A percentile compares a stretch with the other conserved stretches of the same genome.
Conservation (phyloP, 2,113 vertebrate genomes). For the Gobiocypris rarus region DNA sequence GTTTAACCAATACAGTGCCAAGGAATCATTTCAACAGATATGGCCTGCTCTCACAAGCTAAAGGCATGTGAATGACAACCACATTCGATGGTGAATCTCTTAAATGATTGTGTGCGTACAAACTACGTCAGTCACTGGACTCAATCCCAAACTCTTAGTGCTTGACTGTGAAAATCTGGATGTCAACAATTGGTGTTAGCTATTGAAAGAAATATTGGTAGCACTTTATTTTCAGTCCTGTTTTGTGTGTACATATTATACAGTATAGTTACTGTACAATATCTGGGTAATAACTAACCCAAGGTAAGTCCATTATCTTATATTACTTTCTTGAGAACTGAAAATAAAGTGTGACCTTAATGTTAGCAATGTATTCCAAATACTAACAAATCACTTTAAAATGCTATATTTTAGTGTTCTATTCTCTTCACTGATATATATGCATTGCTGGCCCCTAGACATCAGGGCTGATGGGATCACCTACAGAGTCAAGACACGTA, state of each 20-base stretch:
- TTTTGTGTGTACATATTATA: not conserved
- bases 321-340: too few species aligned
- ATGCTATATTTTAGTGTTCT: not conserved
- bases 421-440: not conserved
- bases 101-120: not conserved
- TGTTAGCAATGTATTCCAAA: not conserved
- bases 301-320: too few species aligned
- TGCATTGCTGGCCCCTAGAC: not conserved
- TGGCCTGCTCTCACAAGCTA: not conserved
- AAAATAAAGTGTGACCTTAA: not conserved
- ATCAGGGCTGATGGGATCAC: not conserved
- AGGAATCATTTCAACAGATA: not conserved
- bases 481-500: slow-evolving; percentile 16
- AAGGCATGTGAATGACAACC: not conserved
- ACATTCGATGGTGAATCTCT: not conserved
- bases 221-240: not conserved
- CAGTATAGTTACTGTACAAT: too few species aligned
- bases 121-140: not conserved
- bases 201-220: not conserved
- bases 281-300: too few species aligned
- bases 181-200: not conserved
- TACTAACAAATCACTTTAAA: not conserved
- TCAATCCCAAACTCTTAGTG: not conserved
- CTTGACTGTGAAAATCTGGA: not conserved
- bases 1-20: not conserved